These are phyloP conservation scores for Tamandua tetradactyla DNA, from an alignment of 2,797 vertebrate genomes.

Conservation along the genomic window DNA sequence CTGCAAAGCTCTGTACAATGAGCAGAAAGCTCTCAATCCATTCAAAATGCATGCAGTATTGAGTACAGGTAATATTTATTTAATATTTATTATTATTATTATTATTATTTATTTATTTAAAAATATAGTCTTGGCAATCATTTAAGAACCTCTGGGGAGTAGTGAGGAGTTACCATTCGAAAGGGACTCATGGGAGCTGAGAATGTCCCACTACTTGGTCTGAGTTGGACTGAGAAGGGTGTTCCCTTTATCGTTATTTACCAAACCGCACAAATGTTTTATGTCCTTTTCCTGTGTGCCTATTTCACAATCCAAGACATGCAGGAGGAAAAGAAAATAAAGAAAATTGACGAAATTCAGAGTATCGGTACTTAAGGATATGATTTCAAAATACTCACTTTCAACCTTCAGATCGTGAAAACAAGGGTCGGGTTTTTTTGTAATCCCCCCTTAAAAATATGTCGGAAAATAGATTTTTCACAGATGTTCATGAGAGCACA, in stretches of 20 bases:
- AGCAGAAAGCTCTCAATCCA: background rate
- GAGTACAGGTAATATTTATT: background rate
- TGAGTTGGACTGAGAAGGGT: background rate
- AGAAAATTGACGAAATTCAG: background rate
- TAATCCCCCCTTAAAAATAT: background rate
- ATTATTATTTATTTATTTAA: background rate
- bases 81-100: no score
- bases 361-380: background rate
- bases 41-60: background rate
- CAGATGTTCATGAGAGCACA: background rate
- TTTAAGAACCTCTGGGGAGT: background rate
- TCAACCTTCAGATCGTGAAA: background rate
- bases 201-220: no score
- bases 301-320: fast-evolving
- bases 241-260: background rate
- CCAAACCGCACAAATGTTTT: background rate
- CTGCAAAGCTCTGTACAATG: no score
- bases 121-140: background rate
- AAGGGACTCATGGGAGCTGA: background rate
- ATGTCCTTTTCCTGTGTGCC: no score
- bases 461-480: background rate
- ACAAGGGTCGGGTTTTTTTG: background rate
- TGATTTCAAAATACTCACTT: background rate
- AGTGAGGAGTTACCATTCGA: background rate
- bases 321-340: background rate